Percentiles rank a stretch among this genome's conserved stretches.
Conservation (phyloP, 2,888 invertebrate species). For the Pyrrhia umbra region DNA sequence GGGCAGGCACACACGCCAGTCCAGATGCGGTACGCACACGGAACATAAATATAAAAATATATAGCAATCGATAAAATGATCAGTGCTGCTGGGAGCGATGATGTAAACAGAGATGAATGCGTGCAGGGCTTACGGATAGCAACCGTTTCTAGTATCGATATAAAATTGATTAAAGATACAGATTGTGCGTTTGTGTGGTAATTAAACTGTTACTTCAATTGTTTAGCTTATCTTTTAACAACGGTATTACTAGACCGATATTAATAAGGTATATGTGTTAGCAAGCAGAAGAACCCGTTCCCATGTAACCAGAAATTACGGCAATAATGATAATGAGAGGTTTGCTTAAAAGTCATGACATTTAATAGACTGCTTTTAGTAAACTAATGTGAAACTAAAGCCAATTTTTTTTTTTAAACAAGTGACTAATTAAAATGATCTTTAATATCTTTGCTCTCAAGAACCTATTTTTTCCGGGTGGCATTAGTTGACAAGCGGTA, state of each 20-base stretch:
- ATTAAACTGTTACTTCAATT: slow-evolving; percentile 22
- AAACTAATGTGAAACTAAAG: no score
- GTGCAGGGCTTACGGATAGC: slow-evolving; percentile 50
- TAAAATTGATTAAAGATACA: slow-evolving; percentile 30
- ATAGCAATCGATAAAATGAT: slow-evolving; percentile 81
- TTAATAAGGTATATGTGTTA: neutral
- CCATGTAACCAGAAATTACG: no score
- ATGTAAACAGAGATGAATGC: slow-evolving; percentile 75
- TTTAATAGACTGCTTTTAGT: no score
- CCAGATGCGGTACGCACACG: slow-evolving; percentile 77
- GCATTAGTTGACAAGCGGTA: no score
- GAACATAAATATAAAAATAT: slow-evolving; percentile 75
- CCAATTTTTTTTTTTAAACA: no score
- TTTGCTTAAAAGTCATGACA: no score
- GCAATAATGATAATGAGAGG: no score
- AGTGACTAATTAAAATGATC: no score
- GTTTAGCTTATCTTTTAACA: neutral
- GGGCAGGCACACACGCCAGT: slow-evolving; percentile 77
- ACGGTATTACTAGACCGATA: neutral
- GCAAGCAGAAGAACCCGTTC: neutral
- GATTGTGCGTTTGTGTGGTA: slow-evolving; percentile 9
- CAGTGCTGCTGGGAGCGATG: slow-evolving; percentile 72
- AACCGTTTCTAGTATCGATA: slow-evolving; percentile 28
- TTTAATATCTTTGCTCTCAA: no score
- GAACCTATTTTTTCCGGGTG: no score